phyloP scores from a whole-genome alignment of 1,140 invertebrate species.

The Brachionus koreanus region DNA sequence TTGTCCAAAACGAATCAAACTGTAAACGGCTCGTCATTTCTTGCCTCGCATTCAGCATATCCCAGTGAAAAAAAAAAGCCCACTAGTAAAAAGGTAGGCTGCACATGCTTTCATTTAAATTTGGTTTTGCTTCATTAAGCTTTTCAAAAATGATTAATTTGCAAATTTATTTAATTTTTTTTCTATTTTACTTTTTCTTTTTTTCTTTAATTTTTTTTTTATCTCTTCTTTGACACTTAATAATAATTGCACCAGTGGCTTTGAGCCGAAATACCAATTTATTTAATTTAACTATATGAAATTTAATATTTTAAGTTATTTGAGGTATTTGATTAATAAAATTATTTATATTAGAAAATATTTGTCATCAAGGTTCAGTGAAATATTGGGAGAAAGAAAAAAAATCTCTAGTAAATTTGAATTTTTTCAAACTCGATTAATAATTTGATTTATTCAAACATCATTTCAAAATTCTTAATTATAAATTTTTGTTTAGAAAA shows the following conservation, averaged over 20 bases:
- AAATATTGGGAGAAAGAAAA: too few relatives aligned
- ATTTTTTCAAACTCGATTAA: too few relatives aligned
- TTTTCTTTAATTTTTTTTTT: neutral
- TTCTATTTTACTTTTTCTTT: neutral
- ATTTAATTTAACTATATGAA: neutral
- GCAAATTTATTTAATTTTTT: neutral
- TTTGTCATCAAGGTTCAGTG: too few relatives aligned
- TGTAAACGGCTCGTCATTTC: constrained; percentile 2
- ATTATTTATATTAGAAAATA: too few relatives aligned
- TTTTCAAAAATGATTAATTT: neutral
- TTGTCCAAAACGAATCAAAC: neutral
- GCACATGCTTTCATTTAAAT: neutral
- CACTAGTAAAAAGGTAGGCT: constrained; percentile 9
- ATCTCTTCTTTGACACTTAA: too few relatives aligned
- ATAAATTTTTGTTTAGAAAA: too few relatives aligned
- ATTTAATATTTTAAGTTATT: neutral
- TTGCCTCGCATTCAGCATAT: neutral
- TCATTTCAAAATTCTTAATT: too few relatives aligned
- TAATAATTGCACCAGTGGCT: neutral
- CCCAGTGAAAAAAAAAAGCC: constrained; percentile 33
- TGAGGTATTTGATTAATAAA: too few relatives aligned
- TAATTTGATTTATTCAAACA: too few relatives aligned
- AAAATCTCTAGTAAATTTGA: too few relatives aligned
- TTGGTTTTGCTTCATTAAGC: neutral
- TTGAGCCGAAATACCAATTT: neutral